These are phyloP conservation scores for Sceloporus undulatus DNA, from an alignment of 2,113 vertebrate genomes.

Conservation along the genomic window DNA sequence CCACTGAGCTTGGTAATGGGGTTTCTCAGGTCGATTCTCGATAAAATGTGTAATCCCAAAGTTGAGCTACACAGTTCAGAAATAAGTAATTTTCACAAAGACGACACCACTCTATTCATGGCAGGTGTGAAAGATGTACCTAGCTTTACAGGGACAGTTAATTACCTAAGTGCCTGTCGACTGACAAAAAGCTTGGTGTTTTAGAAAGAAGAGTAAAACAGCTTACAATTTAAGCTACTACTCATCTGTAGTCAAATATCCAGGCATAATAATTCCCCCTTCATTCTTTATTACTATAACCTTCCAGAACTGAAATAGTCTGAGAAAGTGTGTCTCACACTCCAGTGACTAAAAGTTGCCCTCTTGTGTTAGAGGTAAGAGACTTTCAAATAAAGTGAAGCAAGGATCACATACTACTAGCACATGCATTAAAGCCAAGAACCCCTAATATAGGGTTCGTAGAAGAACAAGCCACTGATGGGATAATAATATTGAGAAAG, in stretches of 20 bases:
- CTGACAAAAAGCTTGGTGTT: neutral
- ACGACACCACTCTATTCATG: neutral
- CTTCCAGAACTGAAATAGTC: neutral
- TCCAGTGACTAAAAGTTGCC: neutral
- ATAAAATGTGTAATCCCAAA: neutral
- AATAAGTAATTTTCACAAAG: neutral
- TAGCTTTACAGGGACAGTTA: neutral
- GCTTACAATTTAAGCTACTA: conserved; percentile 1
- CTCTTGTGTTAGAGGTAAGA: neutral
- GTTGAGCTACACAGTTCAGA: neutral
- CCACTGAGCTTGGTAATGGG: neutral
- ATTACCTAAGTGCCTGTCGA: neutral
- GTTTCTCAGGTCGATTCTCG: neutral
- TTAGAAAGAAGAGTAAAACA: neutral
- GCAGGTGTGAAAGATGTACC: neutral
- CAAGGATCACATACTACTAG: too few species aligned
- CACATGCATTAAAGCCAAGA: too few species aligned
- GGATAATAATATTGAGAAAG: neutral
- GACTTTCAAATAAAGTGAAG: neutral
- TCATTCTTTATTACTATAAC: neutral
- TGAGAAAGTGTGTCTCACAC: neutral
- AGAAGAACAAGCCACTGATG: neutral
- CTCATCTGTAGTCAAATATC: neutral
- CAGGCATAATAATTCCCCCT: neutral
- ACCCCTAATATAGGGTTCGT: neutral